Evolutionary conservation across 2,797 vertebrate genomes (phyloP), one percentile per base, ranked within the genome.

Genomic region (Sebastes baramenuke): DNA sequence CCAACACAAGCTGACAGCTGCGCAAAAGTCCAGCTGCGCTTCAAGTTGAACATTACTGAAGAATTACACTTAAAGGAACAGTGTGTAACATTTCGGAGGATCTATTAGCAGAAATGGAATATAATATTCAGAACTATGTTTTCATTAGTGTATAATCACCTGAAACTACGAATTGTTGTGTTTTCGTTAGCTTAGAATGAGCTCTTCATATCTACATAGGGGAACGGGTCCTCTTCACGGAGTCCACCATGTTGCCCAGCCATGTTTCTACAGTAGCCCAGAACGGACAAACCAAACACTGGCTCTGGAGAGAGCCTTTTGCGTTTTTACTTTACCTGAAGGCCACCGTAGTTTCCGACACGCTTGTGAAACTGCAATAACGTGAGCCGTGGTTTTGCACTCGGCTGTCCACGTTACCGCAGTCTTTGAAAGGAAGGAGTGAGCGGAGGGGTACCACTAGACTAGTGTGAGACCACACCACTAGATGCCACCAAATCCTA

Each of bases 1-100:
- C 32, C 67, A 81, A 77, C 72, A 71, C 78, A 83, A 82, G 80
- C 75, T 77, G 80, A 80, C 80, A 85, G 74, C 81, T 87, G 70
- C 46, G 72, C 24, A 64, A 5, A 27, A 76, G 62, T 80, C 66
- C 77, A 83, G 75, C 75, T 81, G 76, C 1, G 27, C 64, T 65
- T 64, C 27, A 56, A 69, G 14, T 68, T 78, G 2, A 64, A 73
- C 32, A 38, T 25, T 16, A 67, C 54, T n/a, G 32, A 73, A 16
- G 29, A 69, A 56, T 36, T 54, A 56, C 27, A 52, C 60, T 52
- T 32, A 20, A 27, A 27, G 24, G 2, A 12, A 30, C 11, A 52
- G 49, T 52, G 49, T 52, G 49, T 52, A n/a, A 52, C 49, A 52
- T 20, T 52, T 52, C 49, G 42, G 42, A 0, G 1, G 16, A 18